phyloP scores from a whole-genome alignment of 2,888 invertebrate genomes.

The Microctonus brassicae region DNA sequence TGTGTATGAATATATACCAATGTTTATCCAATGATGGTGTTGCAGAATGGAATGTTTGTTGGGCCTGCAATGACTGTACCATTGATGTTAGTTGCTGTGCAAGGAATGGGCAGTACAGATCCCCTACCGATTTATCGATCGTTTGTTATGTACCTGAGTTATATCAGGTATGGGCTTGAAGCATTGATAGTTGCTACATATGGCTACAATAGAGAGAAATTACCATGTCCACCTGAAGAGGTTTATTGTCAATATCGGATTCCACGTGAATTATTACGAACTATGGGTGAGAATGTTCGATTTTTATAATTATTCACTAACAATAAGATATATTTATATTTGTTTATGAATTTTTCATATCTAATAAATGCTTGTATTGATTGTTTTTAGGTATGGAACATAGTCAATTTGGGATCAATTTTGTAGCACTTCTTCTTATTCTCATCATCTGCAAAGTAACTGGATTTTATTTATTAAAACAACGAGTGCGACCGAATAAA shows the following conservation, averaged over 20 bases:
- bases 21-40: too few relatives aligned
- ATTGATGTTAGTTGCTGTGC: constrained; percentile 87
- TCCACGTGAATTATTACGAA: constrained; percentile 80
- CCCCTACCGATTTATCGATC: constrained; percentile 82
- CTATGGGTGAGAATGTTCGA: constrained; percentile 74
- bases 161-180: constrained; percentile 85
- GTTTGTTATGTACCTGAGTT: constrained; percentile 86
- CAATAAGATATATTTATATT: background rate
- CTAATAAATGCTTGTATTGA: constrained; percentile 29
- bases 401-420: constrained; percentile 78
- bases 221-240: constrained; percentile 81
- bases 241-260: constrained; percentile 83
- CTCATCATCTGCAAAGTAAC: constrained; percentile 76
- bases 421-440: constrained; percentile 75
- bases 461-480: constrained; percentile 81
- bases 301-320: background rate
- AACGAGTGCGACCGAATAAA: constrained; percentile 79
- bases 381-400: constrained; percentile 76
- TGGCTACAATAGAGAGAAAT: constrained; percentile 79
- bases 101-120: constrained; percentile 83
- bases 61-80: constrained; percentile 91
- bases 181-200: constrained; percentile 86
- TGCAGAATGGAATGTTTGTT: constrained; percentile 87
- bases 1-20: too few relatives aligned
- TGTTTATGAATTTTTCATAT: background rate